Base-by-base conservation (phyloP, 2,113 vertebrate genomes). In the Octodon degus region DNA sequence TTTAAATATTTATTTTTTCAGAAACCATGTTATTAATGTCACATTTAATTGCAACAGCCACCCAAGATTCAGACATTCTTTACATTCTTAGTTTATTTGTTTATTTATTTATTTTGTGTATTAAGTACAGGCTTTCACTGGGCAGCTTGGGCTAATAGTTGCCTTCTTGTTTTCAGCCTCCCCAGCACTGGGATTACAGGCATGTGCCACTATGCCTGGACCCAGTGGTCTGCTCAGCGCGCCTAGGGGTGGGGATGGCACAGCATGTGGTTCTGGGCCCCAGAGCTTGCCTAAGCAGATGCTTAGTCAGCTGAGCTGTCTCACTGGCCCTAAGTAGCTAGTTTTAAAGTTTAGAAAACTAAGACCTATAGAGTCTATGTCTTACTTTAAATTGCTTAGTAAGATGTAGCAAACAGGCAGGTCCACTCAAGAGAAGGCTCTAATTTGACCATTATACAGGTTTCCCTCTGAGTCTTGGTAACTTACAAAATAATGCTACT, bases 1-100 rank as follows among this genome's bases (percentile, higher is more conserved):
- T 17, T 50, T 91, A 27, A 82, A 82, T 62, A 84, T 19, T 72
- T 86, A 65, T 93, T n/a, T 55, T 92, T 95, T n/a, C 20, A 89
- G 85, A 11, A 83, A 76, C 37, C 9, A 30, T 74, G 11, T n/a
- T 68, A 85, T 65, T 25, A 86, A 34, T 10, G 27, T 84, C 60
- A 76, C n/a, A 74, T 84, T 40, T 50, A 84, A 58, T 92, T 93
- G 85, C 93, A 62, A 85, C 25, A 50, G 68, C 30, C 34, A 37
- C 19, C 19, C 88, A 58, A 82, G 30, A 76, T 16, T 67, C 58
- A 68, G 63, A 34, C 76, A n/a, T 27, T 47, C 76, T 87, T 88
- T 20, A 80, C 85, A 85, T 95, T 34, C n/a, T 30, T 92, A 76
- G 37, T 89, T 84, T 79, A 12, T 55, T 55, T 55, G 3, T 55